Base-by-base conservation (phyloP, 2,888 invertebrate species). In the Philhelius pedissequus region DNA sequence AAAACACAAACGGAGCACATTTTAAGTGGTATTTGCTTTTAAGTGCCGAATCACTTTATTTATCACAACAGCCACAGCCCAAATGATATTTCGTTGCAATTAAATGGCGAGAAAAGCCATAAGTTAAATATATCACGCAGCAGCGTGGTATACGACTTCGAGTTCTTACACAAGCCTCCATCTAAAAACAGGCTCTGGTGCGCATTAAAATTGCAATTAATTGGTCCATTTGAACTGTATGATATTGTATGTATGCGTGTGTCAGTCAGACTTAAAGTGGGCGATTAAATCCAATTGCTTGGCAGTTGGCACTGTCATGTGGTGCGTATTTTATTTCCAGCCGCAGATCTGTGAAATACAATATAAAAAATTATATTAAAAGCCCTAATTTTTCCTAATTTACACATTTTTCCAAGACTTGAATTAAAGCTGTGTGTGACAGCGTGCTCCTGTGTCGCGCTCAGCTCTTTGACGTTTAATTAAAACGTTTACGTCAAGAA, bases 201-300 rank as follows among this genome's bases (percentile, higher is more conserved):
- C 60, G 76, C 76, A 69, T 69, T 58, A 69, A 76, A 58, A 76
- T 69, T 68, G 74, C 79, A 27, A 69, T 80, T 80, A 80, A 75
- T 75, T 80, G 75, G 62, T 60, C 48, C 35, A 75, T 54, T 62
- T 64, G 38, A 52, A 35, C 60, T 45, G 69, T 45, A 62, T 32
- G 20, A 48, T 48, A 50, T 50, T 58, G 58, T 71, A 30, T 2
- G 4, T 48, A 13, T 22, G 22, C 1, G 5, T 48, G 32, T 56
- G 48, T 30, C 35, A 15, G 22, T n/a, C n/a, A 43, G 64, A 45
- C 22, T 58, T 71, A 81, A n/a, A 81, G 81, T 81, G 81, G 81
- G 81, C 81, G 81, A 81, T 81, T 81, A 81, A 25, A 32, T 20
- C 35, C 52, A 77, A 60, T 81, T 58, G 69, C 54, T 56, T 15